Base-by-base conservation (phyloP, 1,140 invertebrate species). In the Uloborus diversus region DNA sequence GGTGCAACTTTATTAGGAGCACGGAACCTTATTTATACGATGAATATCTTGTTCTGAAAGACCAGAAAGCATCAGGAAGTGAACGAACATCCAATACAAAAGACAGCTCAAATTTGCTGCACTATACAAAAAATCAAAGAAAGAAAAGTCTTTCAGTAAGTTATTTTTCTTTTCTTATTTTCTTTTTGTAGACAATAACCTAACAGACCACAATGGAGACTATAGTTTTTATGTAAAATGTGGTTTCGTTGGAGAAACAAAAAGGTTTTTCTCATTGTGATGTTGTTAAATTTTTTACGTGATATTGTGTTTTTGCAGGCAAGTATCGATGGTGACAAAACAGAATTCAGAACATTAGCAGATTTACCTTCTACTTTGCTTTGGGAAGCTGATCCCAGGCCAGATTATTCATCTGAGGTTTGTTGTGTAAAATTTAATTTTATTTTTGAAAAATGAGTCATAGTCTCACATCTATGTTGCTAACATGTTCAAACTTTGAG, bases 1-100 rank as follows among this genome's bases (percentile, higher is more conserved):
- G 96, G 96, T 96, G 94, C 1, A 93, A 96, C 80, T 93, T 91
- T 83, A 89, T 96, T 17, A 93, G 92, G 85, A 90, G 90, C 82
- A 91, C 92, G 59, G 91, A 92, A 84, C 89, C 90, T 33, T 85
- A 89, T 1, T 90, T 89, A 1, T 93, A 93, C 85, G 93, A 94
- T 80, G 90, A 92, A 83, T 92, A 91, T 87, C 85, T 90, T 13
- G 90, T 89, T 80, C 89, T 90, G 79, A 90, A 90, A 83, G 62
- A 83, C n/a, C 20, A 82, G 13, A 57, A 51, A 27, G 17, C 64
- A 4, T 23, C 33, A 28, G 17, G 32, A 64, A 61, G n/a, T 78
- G 49, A 65, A 30, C n/a, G 49, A 14, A 51, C 33, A n/a, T n/a
- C 35, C 11, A n/a, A 5, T 4, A n/a, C 53, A 17, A 69, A 68